phyloP scores from a whole-genome alignment of 2,113 vertebrate species.

The Cettia cetti region DNA sequence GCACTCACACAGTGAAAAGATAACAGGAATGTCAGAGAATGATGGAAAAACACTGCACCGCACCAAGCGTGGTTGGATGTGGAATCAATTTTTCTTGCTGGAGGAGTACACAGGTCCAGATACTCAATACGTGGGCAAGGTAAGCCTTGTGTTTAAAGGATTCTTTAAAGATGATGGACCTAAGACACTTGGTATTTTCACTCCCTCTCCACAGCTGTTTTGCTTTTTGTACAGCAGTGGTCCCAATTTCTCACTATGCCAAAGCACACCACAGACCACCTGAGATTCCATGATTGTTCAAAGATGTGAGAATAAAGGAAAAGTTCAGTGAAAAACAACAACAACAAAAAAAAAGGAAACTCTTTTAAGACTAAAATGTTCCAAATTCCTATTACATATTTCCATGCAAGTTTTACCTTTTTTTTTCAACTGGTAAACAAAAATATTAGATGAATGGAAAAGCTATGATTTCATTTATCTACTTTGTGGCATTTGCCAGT shows the following conservation, averaged over 20 bases:
- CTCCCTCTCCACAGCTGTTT: not conserved
- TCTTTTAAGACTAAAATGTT: not conserved
- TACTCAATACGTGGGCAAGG: conserved; percentile 97
- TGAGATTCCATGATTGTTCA: not conserved
- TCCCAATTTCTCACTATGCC: not conserved
- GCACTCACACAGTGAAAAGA: conserved; percentile 39
- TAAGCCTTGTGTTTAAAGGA: conserved; percentile 65
- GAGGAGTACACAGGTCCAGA: conserved; percentile 94
- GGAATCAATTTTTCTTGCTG: conserved; percentile 98
- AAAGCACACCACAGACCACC: not conserved
- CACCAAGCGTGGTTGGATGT: conserved; percentile 97
- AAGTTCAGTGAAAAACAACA: not conserved
- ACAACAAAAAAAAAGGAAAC: not conserved
- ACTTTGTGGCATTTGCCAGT: not conserved
- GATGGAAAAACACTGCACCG: conserved; percentile 82
- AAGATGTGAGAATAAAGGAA: not conserved
- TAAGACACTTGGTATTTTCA: not conserved
- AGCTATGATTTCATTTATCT: not conserved
- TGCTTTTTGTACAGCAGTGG: not conserved
- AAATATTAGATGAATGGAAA: not conserved
- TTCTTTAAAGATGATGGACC: not conserved
- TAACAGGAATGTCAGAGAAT: conserved; percentile 67
- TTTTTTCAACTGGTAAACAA: not conserved
- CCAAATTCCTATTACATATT: not conserved
- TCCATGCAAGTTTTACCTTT: not conserved